These are phyloP conservation scores for Diploscapter pachys DNA, from an alignment of 1,140 invertebrate species.

Conservation along the genomic window DNA sequence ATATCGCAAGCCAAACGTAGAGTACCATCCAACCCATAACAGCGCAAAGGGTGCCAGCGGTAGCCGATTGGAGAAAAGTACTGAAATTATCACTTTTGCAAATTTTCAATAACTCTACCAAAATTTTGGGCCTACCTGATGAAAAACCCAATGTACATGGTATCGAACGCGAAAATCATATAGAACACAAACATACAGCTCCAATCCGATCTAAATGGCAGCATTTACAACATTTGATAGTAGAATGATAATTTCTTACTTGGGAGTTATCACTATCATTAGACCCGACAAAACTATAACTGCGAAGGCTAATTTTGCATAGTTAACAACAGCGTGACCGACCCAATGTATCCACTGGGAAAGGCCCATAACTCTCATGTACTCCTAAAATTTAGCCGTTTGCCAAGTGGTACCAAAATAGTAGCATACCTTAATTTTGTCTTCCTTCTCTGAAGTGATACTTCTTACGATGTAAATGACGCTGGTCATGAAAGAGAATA, in stretches of 20 bases:
- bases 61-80: constrained; percentile 41
- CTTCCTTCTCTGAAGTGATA: constrained; percentile 51
- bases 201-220: constrained; percentile 26
- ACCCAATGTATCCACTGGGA: constrained; percentile 77
- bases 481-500: constrained; percentile 50
- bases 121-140: constrained; percentile 70
- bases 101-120: not conserved
- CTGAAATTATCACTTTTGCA: constrained; percentile 54
- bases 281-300: constrained; percentile 64
- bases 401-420: constrained; percentile 20
- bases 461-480: constrained; percentile 50
- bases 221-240: too few species aligned
- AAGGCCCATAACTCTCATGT: constrained; percentile 83
- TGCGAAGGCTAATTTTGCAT: constrained; percentile 70
- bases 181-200: constrained; percentile 64
- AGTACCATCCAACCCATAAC: constrained; percentile 47
- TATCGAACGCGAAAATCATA: constrained; percentile 65
- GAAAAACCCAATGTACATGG: constrained; percentile 70
- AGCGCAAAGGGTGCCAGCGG: constrained; percentile 43
- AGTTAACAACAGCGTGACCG: constrained; percentile 77
- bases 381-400: constrained; percentile 63
- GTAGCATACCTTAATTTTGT: constrained; percentile 59
- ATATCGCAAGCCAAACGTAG: constrained; percentile 49
- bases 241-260: constrained; percentile 10
- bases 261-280: constrained; percentile 31